A percentile compares a stretch with the other conserved stretches of the same genome.
Evolutionary conservation across 2,888 invertebrate species (phyloP).

Genomic region (Gymnocheta viridis): DNA sequence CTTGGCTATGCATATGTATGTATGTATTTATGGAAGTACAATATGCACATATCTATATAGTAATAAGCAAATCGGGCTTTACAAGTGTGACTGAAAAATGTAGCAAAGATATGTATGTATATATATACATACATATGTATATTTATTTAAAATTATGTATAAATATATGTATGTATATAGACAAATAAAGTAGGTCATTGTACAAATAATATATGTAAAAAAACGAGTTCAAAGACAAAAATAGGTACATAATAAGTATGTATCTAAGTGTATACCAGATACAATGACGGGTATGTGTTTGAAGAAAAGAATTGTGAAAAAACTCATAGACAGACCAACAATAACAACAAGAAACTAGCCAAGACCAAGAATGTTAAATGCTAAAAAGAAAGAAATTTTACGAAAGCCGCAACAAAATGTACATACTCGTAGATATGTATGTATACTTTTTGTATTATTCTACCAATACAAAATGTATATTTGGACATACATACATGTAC

Average conservation of each 20-base stretch:
- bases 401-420: constrained; percentile 38
- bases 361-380: constrained; percentile 52
- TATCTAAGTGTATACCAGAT: background rate
- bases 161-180: constrained; percentile 1
- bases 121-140: no score
- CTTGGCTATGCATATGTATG: background rate
- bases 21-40: background rate
- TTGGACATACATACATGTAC: background rate
- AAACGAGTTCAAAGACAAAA: constrained; percentile 68
- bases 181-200: constrained; percentile 68
- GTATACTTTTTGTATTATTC: constrained; percentile 16
- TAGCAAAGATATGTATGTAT: constrained; percentile 21
- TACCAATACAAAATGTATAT: constrained; percentile 14
- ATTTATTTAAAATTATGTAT: no score
- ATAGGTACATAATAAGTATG: constrained; percentile 19
- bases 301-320: constrained; percentile 15
- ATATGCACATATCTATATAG: background rate
- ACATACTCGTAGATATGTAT: no score
- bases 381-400: constrained; percentile 48
- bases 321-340: constrained; percentile 26
- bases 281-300: background rate
- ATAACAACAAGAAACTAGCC: constrained; percentile 48
- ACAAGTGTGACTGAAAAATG: constrained; percentile 55
- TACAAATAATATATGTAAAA: constrained; percentile 68
- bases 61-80: background rate